Evolutionary conservation across 2,888 invertebrate genomes (phyloP), one percentile per base, ranked within the genome.

Genomic region (Oscheius onirici): DNA sequence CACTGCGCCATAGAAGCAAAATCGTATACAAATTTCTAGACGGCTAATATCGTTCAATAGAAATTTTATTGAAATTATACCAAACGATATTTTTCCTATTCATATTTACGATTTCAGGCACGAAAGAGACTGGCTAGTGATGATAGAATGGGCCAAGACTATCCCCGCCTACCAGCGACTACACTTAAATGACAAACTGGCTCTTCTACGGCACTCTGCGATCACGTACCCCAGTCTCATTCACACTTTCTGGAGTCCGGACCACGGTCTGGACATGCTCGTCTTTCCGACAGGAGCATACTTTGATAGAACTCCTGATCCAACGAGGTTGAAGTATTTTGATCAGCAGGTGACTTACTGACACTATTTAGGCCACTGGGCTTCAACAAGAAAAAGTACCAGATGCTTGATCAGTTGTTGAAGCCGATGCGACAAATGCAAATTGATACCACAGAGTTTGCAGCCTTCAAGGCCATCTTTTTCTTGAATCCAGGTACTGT

Each of bases 121-220:
- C 8, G 34, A 34, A 8, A 51, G 67, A 34, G 81, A 81, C 61
- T 81, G 81, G 81, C 76, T 80, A 54, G 81, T 86, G 17, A 86
- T 87, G 86, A 86, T 87, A 61, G 86, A 86, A 65, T 86, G 86
- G 86, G 86, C 86, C 8, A 86, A 86, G 73, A 86, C 83, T 13
- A 75, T 86, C 11, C 80, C 81, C 1, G 83, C 80, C 34, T 86
- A 85, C 58, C 76, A 81, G 49, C 46, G 55, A 8, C 69, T 86
- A 13, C 71, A 76, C 8, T 74, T 84, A 49, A 24, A 66, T 26
- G 85, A 86, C 71, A 85, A 85, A 84, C 73, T 86, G 15, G 80
- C 84, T 11, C 73, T 86, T 11, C 77, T 86, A 1, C 79, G 86
- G 8, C 84, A 87, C 71, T 87, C 86, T 1, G 84, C 86, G 26